Evolutionary conservation across 1,140 invertebrate genomes (phyloP), one percentile per base, ranked within the genome.

Genomic region (Batillaria attramentaria): DNA sequence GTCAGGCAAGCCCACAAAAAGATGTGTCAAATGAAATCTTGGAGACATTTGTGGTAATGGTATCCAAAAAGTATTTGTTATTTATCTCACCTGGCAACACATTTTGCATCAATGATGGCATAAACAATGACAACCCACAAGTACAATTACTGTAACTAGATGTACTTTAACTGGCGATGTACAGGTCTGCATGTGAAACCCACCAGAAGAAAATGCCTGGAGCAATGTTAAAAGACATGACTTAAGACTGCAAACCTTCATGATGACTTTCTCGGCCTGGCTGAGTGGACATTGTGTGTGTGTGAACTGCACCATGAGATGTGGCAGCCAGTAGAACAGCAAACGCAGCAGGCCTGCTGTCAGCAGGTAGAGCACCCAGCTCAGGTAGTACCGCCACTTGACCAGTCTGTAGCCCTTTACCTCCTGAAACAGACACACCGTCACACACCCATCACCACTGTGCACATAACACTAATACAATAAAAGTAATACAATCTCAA

Each of bases 291-390:
- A 96, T 81, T 92, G 91, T 28, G 87, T 88, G 85, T 96, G 94
- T 0, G 95, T 97, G 16, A 93, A 93, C 77, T 95, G 94, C 20
- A 98, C 90, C 85, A 94, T 92, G 90, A 95, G 93, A 66, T 94
- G 94, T 0, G 96, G 95, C 89, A 94, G 95, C 96, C 97, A 98
- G 89, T 97, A 95, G 89, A 96, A 95, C 43, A 97, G 88, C 33
- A 98, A 91, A 31, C 95, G 93, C 6, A 97, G 91, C 10, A 96
- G 87, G 37, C 96, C 96, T 24, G 93, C 91, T 10, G 94, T 95
- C n/a, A 95, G 62, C 4, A 95, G 83, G 80, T 95, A 94, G 4
- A 92, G 90, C 0, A 94, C 72, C 92, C 93, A 95, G 35, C 93
- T 94, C 1, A 94, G 20, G 35, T 92, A 57, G 41, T 79, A 69